Evolutionary conservation across 2,113 vertebrate genomes (phyloP).

Genomic region (Microtus richardsoni): DNA sequence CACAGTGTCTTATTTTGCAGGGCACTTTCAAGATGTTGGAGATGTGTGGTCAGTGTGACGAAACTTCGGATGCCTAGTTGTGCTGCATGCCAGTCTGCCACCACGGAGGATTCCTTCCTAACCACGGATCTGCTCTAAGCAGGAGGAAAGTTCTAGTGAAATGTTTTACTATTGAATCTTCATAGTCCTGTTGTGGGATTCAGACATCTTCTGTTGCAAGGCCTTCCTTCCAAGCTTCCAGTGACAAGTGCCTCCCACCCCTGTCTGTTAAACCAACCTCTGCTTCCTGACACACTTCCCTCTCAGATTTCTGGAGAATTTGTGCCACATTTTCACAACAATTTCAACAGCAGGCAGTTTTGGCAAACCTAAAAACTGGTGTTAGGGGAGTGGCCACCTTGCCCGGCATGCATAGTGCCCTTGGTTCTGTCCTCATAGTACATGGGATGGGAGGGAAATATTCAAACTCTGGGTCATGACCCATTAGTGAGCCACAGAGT

Average conservation of each 20-base stretch:
- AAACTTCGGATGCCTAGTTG: not conserved
- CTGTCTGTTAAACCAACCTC: not conserved
- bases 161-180: not conserved
- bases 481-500: constrained; percentile 1
- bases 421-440: too few relatives aligned
- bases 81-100: fast-evolving
- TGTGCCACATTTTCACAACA: not conserved
- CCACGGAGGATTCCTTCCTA: not conserved
- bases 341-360: constrained; percentile 6
- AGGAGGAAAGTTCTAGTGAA: not conserved
- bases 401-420: not conserved
- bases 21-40: not conserved
- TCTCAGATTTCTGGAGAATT: constrained; percentile 37
- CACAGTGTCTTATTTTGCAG: not conserved
- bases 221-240: not conserved
- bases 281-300: not conserved
- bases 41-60: not conserved
- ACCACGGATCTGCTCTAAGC: not conserved
- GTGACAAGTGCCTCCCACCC: not conserved
- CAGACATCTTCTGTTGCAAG: not conserved
- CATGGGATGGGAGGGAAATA: not conserved
- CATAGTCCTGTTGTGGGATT: not conserved
- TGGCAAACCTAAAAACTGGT: not conserved
- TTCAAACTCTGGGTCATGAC: not conserved
- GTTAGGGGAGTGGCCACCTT: not conserved